phyloP scores from a whole-genome alignment of 2,797 vertebrate species.

The Macropodus opercularis region DNA sequence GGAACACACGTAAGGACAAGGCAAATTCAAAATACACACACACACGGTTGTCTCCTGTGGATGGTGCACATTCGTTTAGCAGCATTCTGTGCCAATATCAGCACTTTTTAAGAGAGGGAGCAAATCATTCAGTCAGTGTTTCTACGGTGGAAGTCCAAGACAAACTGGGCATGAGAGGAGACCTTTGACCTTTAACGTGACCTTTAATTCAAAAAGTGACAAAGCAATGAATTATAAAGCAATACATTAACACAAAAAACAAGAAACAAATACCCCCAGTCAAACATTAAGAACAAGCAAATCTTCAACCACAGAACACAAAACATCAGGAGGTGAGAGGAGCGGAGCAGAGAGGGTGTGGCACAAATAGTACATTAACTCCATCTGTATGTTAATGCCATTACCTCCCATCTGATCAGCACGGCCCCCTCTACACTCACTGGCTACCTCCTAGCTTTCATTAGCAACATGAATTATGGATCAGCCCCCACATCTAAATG shows the following conservation, averaged over 20 bases:
- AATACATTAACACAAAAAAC: no score
- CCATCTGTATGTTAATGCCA: slow-evolving; percentile 73
- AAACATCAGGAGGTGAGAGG: background rate
- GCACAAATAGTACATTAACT: slow-evolving; percentile 58
- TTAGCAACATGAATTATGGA: slow-evolving; percentile 82
- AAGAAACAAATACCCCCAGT: no score
- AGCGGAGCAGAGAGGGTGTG: slow-evolving; percentile 22
- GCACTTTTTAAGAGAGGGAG: slow-evolving; percentile 61
- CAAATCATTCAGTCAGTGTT: slow-evolving; percentile 69
- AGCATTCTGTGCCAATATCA: slow-evolving; percentile 69
- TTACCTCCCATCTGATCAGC: slow-evolving; percentile 72
- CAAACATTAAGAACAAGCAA: no score
- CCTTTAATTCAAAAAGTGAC: no score
- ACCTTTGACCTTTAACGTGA: no score
- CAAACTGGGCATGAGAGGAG: slow-evolving; percentile 44
- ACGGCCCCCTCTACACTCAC: slow-evolving; percentile 57
- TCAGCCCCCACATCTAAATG: slow-evolving; percentile 76
- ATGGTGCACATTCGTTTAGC: slow-evolving; percentile 60
- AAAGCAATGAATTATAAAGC: no score
- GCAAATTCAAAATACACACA: slow-evolving; percentile 48
- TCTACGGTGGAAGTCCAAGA: slow-evolving; percentile 65
- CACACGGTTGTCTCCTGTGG: slow-evolving; percentile 45
- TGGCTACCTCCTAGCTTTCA: slow-evolving; percentile 74
- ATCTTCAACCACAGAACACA: no score
- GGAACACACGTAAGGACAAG: slow-evolving; percentile 54